These are phyloP conservation scores for Andricus curvator DNA, from an alignment of 2,888 invertebrate genomes.

Conservation along the genomic window DNA sequence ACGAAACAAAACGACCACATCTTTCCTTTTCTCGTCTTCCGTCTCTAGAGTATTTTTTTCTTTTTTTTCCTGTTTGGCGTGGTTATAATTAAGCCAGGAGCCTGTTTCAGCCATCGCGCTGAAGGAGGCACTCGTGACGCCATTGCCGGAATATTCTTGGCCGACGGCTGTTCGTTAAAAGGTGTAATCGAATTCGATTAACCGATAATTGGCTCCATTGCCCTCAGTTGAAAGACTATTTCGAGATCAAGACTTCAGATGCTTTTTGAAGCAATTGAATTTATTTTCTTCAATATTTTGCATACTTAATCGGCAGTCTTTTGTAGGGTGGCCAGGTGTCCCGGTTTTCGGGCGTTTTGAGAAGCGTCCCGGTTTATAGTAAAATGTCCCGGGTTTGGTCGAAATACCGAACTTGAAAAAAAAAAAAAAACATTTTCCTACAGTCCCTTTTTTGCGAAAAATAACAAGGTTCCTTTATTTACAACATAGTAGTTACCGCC, in stretches of 20 bases:
- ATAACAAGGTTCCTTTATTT: too few species aligned
- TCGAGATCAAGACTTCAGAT: neutral
- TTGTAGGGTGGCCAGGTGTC: too few species aligned
- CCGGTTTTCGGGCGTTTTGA: too few species aligned
- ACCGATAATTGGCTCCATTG: conserved; percentile 44
- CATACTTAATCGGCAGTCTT: too few species aligned
- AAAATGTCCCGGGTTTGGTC: too few species aligned
- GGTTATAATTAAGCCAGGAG: conserved; percentile 62
- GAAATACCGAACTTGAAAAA: too few species aligned
- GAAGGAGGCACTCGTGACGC: conserved; percentile 54
- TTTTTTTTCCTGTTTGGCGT: conserved; percentile 21
- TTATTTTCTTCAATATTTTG: neutral
- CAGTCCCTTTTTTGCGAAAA: too few species aligned
- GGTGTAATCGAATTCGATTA: conserved; percentile 51
- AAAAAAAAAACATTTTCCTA: too few species aligned
- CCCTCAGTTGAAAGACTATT: conserved; percentile 3
- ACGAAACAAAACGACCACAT: neutral
- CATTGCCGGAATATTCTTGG: conserved; percentile 52
- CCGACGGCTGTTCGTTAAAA: conserved; percentile 24
- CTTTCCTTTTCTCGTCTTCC: conserved; percentile 33
- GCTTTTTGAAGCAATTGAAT: neutral
- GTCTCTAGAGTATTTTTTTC: conserved; percentile 5
- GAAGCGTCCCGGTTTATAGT: too few species aligned
- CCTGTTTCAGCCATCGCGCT: conserved; percentile 55
- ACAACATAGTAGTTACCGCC: too few species aligned